Percentiles rank a stretch among this genome's conserved stretches.
phyloP scores from a whole-genome alignment of 1,140 invertebrate species.

The Solenopsis invicta region DNA sequence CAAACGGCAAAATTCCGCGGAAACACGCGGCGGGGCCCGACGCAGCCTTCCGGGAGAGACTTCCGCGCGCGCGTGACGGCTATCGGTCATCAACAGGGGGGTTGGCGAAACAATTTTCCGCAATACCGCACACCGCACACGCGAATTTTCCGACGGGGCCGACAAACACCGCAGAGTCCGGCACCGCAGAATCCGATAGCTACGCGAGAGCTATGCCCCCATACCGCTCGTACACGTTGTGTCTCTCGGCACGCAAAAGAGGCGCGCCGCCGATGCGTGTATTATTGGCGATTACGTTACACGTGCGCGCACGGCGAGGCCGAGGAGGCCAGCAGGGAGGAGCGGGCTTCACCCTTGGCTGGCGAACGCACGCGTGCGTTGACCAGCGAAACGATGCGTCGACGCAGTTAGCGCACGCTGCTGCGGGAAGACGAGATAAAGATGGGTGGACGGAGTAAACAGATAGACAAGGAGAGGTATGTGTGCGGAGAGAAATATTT shows the following conservation, averaged over 20 bases:
- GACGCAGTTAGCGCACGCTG: constrained; percentile 10
- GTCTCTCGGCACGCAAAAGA: constrained; percentile 36
- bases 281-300: constrained; percentile 62
- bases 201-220: constrained; percentile 9
- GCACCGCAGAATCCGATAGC: constrained; percentile 40
- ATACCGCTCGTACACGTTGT: neutral
- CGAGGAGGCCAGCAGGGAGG: too few species aligned
- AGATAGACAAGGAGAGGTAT: neutral
- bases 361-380: constrained; percentile 51
- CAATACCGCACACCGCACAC: constrained; percentile 27
- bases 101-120: constrained; percentile 35
- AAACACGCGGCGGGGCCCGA: too few species aligned
- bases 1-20: neutral
- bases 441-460: neutral
- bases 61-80: too few species aligned
- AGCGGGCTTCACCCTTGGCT: neutral
- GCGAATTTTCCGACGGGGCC: constrained; percentile 38
- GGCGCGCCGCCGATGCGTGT: constrained; percentile 35
- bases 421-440: neutral
- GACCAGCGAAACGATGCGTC: constrained; percentile 31
- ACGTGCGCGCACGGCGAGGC: constrained; percentile 18
- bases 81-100: neutral
- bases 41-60: too few species aligned
- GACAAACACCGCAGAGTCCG: constrained; percentile 23
- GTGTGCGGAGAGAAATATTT: neutral